Evolutionary conservation across 1,140 invertebrate species (phyloP).

Genomic region (Yoshiicerus persimilis): DNA sequence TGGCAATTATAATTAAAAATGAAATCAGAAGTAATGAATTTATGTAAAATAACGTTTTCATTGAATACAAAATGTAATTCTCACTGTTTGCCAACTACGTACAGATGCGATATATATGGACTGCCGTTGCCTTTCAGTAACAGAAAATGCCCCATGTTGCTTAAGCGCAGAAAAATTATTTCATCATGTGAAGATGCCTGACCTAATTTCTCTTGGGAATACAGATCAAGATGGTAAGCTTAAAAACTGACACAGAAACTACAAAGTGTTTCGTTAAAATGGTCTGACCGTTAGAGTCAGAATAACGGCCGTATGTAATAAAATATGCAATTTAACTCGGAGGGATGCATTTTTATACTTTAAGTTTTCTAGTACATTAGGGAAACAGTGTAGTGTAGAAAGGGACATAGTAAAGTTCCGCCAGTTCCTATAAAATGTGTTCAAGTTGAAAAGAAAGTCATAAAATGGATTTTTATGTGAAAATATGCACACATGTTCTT

Average conservation of each 20-base stretch:
- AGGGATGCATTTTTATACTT: neutral
- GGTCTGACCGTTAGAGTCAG: neutral
- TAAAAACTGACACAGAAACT: neutral
- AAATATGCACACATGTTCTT: slow-evolving; percentile 14
- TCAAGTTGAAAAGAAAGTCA: neutral
- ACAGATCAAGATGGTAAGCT: neutral
- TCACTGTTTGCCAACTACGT: too few species aligned
- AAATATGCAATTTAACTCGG: neutral
- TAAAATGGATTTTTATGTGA: slow-evolving; percentile 11
- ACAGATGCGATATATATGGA: too few species aligned
- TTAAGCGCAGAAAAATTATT: neutral
- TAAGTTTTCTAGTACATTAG: neutral
- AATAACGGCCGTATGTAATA: neutral
- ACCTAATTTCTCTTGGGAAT: neutral
- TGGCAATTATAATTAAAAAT: neutral
- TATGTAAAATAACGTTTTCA: neutral
- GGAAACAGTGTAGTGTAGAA: neutral
- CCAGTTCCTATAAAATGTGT: neutral
- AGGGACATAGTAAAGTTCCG: neutral
- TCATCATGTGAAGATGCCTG: neutral
- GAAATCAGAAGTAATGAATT: neutral
- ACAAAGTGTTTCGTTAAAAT: neutral
- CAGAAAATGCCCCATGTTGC: neutral
- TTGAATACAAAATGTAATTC: too few species aligned
- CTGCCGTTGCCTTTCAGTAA: too few species aligned